phyloP scores from a whole-genome alignment of 2,797 vertebrate genomes.

The Crossoptilon crossoptilon region DNA sequence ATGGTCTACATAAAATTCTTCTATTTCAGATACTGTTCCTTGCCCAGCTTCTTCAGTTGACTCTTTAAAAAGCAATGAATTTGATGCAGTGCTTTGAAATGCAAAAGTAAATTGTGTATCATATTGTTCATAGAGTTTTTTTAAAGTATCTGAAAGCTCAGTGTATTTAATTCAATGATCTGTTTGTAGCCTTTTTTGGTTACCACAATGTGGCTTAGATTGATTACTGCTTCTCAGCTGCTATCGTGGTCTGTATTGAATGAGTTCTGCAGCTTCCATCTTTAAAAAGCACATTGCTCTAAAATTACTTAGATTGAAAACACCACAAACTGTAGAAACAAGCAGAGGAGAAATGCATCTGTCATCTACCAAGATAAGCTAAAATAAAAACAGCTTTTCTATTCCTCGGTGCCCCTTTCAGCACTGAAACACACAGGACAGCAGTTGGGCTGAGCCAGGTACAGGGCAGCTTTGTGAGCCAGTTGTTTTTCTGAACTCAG shows the following conservation, averaged over 20 bases:
- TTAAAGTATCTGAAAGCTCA: neutral
- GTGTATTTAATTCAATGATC: neutral
- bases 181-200: neutral
- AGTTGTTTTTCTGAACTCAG: neutral
- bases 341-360: neutral
- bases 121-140: neutral
- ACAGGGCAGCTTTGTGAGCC: neutral
- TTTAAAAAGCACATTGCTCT: neutral
- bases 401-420: neutral
- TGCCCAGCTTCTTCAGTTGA: constrained; percentile 24
- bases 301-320: neutral
- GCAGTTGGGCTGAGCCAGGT: neutral
- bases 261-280: neutral
- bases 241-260: neutral
- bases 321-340: fast-evolving
- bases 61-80: neutral
- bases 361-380: no score
- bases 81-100: neutral
- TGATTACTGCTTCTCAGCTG: neutral
- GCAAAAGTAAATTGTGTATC: neutral
- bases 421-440: fast-evolving
- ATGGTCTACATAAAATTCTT: constrained; percentile 72
- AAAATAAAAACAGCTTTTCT: neutral
- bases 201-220: neutral
- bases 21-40: constrained; percentile 59